Base-by-base conservation (phyloP, 1,140 invertebrate species). In the Aphis gossypii region DNA sequence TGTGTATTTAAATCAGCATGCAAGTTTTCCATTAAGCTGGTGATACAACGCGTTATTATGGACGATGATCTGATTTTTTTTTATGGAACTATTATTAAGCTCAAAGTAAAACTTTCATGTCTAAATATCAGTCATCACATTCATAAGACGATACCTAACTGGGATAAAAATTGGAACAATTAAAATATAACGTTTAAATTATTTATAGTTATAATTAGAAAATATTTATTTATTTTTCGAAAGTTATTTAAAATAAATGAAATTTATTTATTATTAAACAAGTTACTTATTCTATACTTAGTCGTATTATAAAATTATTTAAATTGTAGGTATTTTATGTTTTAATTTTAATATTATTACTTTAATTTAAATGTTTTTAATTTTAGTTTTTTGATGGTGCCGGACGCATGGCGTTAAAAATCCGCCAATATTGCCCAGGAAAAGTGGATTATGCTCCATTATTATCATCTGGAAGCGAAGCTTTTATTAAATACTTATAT, bases 381-480 rank as follows among this genome's bases (percentile, higher is more conserved):
- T 82, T 35, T 51, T 38, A 92, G 91, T 84, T 92, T 25, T 82
- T 82, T 3, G 91, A 92, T 20, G 91, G 91, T 51, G 76, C 91
- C 1, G 91, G 91, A 48, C 68, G 46, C 25, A 38, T 38, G n/a
- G n/a, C 41, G 20, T 25, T 5, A 48, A 92, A 38, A 35, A 92
- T 92, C 30, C 68, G 44, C 25, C 41, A 92, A 18, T 92, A 38
- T 83, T 83, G 91, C n/a, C 3, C 41, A 30, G 76, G 11, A 35
- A 35, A 20, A 38, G 8, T 6, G 0, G 21, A 92, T 25, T 35
- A 82, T 38, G 25, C 41, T 4, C 46, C n/a, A n/a, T 18, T 83
- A 23, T 5, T 83, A 20, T 84, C 91, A 38, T 82, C 91, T 38
- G 68, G 91, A n/a, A 92, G 91, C 20, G 68, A 83, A 83, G 91